Evolutionary conservation across 2,888 invertebrate genomes (phyloP), one percentile per base, ranked within the genome.

Genomic region (Monochamus alternatus): DNA sequence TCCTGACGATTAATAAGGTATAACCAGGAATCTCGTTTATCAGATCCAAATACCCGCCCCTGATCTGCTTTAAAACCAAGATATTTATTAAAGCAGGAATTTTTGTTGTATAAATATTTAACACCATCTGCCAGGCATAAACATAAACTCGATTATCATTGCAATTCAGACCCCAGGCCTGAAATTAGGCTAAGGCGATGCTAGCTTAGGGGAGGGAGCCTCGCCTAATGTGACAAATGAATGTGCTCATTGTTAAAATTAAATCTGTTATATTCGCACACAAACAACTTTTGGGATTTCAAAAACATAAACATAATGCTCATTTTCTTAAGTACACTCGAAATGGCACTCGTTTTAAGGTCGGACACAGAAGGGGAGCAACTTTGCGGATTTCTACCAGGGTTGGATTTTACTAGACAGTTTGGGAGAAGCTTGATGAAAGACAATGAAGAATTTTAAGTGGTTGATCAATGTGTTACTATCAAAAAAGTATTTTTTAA

Each of bases 251-350:
- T 78, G 79, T 79, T 75, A 80, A 80, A 82, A 82, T 82, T 82
- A 80, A 80, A 82, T 82, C 78, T 76, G 78, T 80, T 78, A 79
- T 80, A 81, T 81, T 81, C 81, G 75, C 77, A 75, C 76, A 68
- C 71, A 75, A 80, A 80, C 76, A 78, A 76, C 77, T 74, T 72
- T 59, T 44, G 77, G 52, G 38, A 78, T 75, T 78, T 71, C 72
- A 65, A 70, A 78, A 82, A 78, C 73, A 73, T 67, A 59, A 66
- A 73, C 67, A 73, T 73, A 73, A 73, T 55, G 73, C 73, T 73
- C 73, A 73, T 73, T 73, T 73, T 60, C 73, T 73, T 73, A 67
- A 73, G 73, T 73, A 66, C 44, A 38, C 58, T 73, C 5, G 14
- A 66, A 5, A 60, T 12, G 47, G 51, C 67, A 58, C 59, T 32